Base-by-base conservation (phyloP, 2,888 invertebrate genomes). In the Sarcophaga caerulescens region DNA sequence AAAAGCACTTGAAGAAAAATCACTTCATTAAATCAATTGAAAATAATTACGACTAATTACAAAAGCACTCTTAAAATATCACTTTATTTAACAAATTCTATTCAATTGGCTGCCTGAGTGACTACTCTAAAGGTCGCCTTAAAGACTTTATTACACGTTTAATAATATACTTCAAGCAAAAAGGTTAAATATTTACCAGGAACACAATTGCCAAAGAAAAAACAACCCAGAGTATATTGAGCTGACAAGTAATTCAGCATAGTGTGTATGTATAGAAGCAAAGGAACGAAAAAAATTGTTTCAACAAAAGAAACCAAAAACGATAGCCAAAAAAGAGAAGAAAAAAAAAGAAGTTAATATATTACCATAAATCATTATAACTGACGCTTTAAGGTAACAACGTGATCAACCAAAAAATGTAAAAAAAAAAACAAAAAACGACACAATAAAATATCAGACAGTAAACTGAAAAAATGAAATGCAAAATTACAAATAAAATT, bases 341-440 rank as follows among this genome's bases (percentile, higher is more conserved):
- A 21, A 66, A 60, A 76, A 65, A 66, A 44, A 66, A 5, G 8
- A 47, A 21, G 4, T 14, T 60, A 68, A 44, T 45, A 68, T 73
- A 78, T 78, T 83, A 74, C 78, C 78, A 84, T 84, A 79, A 84
- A 84, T 84, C 79, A 84, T 84, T 79, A 79, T 75, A 79, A 79
- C 74, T 84, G 84, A 84, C 84, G 84, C 75, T 79, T 84, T 79
- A 69, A 84, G 75, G 79, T 79, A 84, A 84, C 84, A 84, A 84
- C 79, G 75, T 84, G 84, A 79, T 78, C 69, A 75, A 73, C 63
- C 78, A 74, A 79, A 79, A 52, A 63, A 59, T 23, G 25, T 19
- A 25, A 21, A 21, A 63, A 71, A n/a, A 14, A 17, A 62, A 12
- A 35, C 17, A 63, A 74, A 62, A 68, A 47, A 74, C 23, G 52